Base-by-base conservation (phyloP, 2,113 vertebrate genomes). In the Notechis scutatus region DNA sequence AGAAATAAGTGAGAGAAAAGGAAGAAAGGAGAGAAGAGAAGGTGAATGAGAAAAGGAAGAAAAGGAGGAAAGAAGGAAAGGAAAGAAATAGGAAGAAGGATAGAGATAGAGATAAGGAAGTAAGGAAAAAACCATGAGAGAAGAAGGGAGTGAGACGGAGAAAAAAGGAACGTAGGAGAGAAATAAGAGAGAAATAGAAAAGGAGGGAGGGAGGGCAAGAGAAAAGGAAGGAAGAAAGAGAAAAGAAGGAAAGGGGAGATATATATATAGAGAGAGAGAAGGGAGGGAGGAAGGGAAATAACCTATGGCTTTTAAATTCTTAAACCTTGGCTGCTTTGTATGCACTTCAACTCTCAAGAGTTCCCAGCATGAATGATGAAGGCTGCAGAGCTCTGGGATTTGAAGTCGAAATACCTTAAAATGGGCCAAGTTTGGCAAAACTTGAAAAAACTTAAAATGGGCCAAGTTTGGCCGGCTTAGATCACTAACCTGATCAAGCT, bases 401-500 rank as follows among this genome's bases (percentile, higher is more conserved):
- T 89, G 34, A 18, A 56, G 54, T 45, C 88, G 87, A 89, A 54
- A 69, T 0, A 8, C 47, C 47, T 50, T 50, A 50, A 50, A 50
- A 50, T 8, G 47, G 47, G 47, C 45, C 45, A 47, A 47, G 45
- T 47, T 47, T 47, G 45, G 45, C 45, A 47, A 47, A 47, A 47
- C 45, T 47, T 47, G 45, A 6, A 47, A 47, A 50, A 0, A 10
- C 52, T 2, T 90, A 6, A 85, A 81, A 21, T 15, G 9, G 3
- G 18, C 34, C 34, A 81, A 3, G 18, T 7, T 42, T 93, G 93
- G 42, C 18, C 85, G 20, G 10, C 93, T 92, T 64, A 92, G 92
- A 93, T 92, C 91, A 8, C 87, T 96, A 95, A 95, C 96, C 94
- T 96, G 96, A 69, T 95, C 81, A 91, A 64, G 89, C 47, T 26